A percentile compares a stretch with the other conserved stretches of the same genome.
Evolutionary conservation across 2,113 vertebrate genomes (phyloP).

Genomic region (Chaenogobius annularis): DNA sequence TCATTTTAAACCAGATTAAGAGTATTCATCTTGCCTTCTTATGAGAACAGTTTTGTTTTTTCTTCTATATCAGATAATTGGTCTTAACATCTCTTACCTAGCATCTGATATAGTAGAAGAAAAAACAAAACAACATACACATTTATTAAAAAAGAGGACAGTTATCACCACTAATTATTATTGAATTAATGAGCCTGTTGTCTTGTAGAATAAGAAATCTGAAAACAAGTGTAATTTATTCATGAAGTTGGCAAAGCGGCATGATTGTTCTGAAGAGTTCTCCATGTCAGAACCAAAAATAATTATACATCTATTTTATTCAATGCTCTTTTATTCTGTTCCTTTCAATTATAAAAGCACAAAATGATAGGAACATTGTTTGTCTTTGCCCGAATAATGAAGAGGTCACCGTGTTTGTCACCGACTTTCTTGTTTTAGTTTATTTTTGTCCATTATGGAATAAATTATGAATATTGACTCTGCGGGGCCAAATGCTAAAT

Average conservation of each 20-base stretch:
- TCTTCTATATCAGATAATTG: too few relatives aligned
- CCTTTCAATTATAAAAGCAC: not conserved
- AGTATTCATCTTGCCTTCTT: too few relatives aligned
- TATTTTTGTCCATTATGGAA: conserved; percentile 54
- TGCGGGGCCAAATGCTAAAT: conserved; percentile 53
- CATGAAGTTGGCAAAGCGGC: not conserved
- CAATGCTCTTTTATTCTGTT: not conserved
- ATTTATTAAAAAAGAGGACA: too few relatives aligned
- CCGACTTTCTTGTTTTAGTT: conserved; percentile 26
- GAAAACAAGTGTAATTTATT: not conserved
- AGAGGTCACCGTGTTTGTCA: conserved; percentile 36
- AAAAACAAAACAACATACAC: too few relatives aligned
- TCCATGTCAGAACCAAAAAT: conserved; percentile 2
- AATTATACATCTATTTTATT: not conserved
- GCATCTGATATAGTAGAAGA: too few relatives aligned
- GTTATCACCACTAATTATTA: too few relatives aligned
- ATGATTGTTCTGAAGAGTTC: not conserved
- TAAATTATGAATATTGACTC: conserved; percentile 51
- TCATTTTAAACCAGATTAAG: too few relatives aligned
- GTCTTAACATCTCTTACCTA: too few relatives aligned
- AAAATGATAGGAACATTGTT: conserved; percentile 7
- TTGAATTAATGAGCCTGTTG: not conserved
- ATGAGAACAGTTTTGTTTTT: too few relatives aligned
- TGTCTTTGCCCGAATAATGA: conserved; percentile 38
- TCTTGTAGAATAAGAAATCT: not conserved